phyloP scores from a whole-genome alignment of 30 jellyfish, hydroid and myxozoan genomes.

The Chironex yamaguchii region DNA sequence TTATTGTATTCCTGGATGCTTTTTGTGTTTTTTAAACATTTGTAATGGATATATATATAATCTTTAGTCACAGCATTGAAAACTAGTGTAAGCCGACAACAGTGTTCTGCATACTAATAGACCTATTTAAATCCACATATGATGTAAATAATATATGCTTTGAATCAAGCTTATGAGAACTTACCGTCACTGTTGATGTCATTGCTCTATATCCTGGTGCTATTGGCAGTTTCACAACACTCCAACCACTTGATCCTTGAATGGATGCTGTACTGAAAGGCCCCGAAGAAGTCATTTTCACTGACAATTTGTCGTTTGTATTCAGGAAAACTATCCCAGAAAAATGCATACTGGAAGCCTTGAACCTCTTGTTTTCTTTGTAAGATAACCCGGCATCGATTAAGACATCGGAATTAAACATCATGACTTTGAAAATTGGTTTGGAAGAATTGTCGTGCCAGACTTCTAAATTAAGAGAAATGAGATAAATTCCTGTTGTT shows the following conservation, averaged over 20 bases:
- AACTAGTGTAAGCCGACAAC: too few species aligned
- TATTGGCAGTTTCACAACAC: slow-evolving; percentile 49
- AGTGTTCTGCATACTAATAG: too few species aligned
- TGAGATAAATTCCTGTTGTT: slow-evolving; percentile 73
- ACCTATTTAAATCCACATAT: too few species aligned
- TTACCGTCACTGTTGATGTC: slow-evolving; percentile 46
- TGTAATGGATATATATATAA: too few species aligned
- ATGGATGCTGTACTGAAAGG: slow-evolving; percentile 28
- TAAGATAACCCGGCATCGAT: slow-evolving; percentile 73
- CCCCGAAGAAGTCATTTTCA: slow-evolving; percentile 59
- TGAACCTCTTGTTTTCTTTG: slow-evolving; percentile 44
- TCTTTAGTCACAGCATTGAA: too few species aligned
- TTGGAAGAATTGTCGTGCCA: slow-evolving; percentile 16
- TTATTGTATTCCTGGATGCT: too few species aligned
- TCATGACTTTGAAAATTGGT: slow-evolving; percentile 61
- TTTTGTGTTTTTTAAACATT: too few species aligned
- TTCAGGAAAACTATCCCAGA: slow-evolving; percentile 71
- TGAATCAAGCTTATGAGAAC: too few species aligned
- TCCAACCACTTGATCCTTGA: slow-evolving; percentile 51
- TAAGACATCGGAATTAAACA: slow-evolving; percentile 52
- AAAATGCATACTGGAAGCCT: slow-evolving; percentile 71
- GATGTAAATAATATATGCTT: too few species aligned
- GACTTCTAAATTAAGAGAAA: slow-evolving; percentile 82
- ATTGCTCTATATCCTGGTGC: slow-evolving; percentile 59
- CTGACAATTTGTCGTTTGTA: slow-evolving; percentile 58